These are phyloP conservation scores for Steromphala cineraria DNA, from an alignment of 2,888 invertebrate genomes.

Conservation along the genomic window DNA sequence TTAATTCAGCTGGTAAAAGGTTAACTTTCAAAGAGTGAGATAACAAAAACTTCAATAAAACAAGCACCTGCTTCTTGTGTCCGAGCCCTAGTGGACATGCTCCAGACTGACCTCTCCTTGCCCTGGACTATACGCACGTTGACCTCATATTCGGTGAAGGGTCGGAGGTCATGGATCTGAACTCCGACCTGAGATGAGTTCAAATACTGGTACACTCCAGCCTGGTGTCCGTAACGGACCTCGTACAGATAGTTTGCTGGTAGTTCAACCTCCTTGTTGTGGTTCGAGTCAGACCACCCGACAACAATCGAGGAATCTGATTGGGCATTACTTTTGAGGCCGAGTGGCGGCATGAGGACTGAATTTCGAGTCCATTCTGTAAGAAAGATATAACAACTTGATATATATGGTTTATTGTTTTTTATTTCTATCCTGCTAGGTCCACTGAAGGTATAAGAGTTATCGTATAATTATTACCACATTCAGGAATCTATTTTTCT, in stretches of 20 bases:
- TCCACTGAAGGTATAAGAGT: no score
- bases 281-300: slow-evolving; percentile 92
- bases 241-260: slow-evolving; percentile 91
- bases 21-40: no score
- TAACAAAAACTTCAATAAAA: no score
- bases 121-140: slow-evolving; percentile 87
- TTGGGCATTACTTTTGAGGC: slow-evolving; percentile 88
- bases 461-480: no score
- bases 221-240: slow-evolving; percentile 81
- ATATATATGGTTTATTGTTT: background rate
- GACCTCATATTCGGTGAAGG: slow-evolving; percentile 93
- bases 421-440: no score
- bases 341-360: slow-evolving; percentile 86
- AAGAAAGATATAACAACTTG: background rate
- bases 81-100: slow-evolving; percentile 92
- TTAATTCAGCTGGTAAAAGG: no score
- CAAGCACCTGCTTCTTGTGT: slow-evolving; percentile 82
- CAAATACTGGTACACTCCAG: slow-evolving; percentile 80
- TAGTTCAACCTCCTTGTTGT: slow-evolving; percentile 87
- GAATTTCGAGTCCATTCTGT: background rate
- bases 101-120: slow-evolving; percentile 91
- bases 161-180: slow-evolving; percentile 78
- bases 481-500: background rate
- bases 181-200: slow-evolving; percentile 93
- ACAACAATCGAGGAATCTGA: slow-evolving; percentile 92